Conservation (phyloP, 2,797 vertebrate species). For the Cossypha heuglini region DNA sequence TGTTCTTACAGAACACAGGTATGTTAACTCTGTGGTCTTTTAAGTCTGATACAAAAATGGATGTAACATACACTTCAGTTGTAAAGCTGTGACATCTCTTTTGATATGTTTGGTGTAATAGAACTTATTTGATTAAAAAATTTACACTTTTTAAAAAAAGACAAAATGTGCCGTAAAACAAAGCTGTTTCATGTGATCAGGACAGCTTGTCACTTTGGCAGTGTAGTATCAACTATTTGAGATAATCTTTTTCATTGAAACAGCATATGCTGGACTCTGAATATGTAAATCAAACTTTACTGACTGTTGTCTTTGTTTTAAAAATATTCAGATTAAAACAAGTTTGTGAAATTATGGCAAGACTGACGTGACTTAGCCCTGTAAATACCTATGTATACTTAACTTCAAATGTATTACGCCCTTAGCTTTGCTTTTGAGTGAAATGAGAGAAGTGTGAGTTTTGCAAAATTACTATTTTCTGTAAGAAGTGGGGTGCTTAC, state of each 20-base stretch:
- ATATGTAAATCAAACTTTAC: neutral
- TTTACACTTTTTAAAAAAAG: rapidly evolving
- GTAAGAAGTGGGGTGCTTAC: neutral
- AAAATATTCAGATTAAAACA: neutral
- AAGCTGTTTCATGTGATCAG: neutral
- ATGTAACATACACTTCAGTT: neutral
- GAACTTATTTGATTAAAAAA: neutral
- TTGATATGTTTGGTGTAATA: neutral
- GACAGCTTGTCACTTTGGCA: neutral
- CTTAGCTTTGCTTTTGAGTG: neutral
- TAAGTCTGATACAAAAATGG: neutral
- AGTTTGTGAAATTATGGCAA: neutral
- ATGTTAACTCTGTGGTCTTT: neutral
- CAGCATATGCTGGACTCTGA: neutral
- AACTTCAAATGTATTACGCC: neutral
- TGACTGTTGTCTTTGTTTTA: neutral
- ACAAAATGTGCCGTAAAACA: neutral
- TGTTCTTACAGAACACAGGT: constrained; percentile 95
- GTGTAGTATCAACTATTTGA: neutral
- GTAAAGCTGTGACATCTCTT: neutral
- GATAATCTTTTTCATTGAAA: neutral
- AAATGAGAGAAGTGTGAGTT: neutral
- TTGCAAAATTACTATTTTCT: neutral
- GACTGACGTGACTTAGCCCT: neutral
- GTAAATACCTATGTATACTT: neutral